phyloP scores from a whole-genome alignment of 2,113 vertebrate genomes.

The Sarotherodon lohbergeri region DNA sequence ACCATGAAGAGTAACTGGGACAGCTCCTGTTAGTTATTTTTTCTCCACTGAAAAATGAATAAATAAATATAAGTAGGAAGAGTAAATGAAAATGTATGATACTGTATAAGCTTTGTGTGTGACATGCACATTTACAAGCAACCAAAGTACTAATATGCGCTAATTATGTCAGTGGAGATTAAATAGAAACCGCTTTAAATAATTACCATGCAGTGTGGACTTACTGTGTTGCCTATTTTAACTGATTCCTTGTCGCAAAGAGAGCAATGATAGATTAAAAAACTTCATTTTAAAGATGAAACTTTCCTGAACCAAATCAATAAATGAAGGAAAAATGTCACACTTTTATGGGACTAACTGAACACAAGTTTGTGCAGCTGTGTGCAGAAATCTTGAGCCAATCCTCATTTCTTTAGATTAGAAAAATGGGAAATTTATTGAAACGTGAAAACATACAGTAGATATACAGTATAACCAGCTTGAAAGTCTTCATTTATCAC shows the following conservation, averaged over 20 bases:
- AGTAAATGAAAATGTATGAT: background rate
- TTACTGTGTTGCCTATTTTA: constrained; percentile 31
- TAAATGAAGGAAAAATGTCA: background rate
- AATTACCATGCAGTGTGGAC: background rate
- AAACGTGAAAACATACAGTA: background rate
- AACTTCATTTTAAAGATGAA: background rate
- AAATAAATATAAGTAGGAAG: background rate
- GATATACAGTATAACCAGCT: background rate
- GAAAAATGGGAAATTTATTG: background rate
- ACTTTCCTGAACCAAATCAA: background rate
- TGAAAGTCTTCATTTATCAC: background rate
- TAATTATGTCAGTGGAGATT: background rate
- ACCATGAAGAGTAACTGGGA: background rate
- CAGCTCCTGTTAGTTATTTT: background rate
- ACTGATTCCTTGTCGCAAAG: background rate
- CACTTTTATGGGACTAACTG: background rate
- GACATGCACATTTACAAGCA: background rate
- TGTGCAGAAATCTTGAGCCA: background rate
- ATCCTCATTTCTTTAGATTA: background rate
- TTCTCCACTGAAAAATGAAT: background rate
- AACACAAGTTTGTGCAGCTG: background rate
- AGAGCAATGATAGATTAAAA: background rate
- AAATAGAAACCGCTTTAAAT: background rate
- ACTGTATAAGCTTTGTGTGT: background rate
- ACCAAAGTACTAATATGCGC: background rate